These are phyloP conservation scores for Crotalus viridis DNA, from an alignment of 2,113 vertebrate species.

Conservation along the genomic window DNA sequence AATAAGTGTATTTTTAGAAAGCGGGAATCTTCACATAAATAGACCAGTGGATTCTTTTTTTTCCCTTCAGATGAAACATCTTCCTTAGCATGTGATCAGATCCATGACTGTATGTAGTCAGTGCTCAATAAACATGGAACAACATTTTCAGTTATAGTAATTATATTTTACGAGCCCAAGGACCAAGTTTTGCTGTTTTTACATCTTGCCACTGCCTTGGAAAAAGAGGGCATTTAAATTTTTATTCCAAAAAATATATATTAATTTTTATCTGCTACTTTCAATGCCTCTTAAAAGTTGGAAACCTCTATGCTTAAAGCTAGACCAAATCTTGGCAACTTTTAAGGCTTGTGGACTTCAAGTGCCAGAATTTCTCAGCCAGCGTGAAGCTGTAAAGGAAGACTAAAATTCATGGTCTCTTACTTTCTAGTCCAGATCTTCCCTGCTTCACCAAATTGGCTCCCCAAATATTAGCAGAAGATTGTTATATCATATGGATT, in stretches of 20 bases:
- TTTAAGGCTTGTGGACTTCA: neutral
- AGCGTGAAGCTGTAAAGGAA: neutral
- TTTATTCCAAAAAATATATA: neutral
- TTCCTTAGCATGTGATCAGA: neutral
- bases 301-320: neutral
- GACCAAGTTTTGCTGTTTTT: neutral
- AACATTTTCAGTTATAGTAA: neutral
- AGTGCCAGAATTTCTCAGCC: neutral
- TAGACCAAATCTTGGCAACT: neutral
- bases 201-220: neutral
- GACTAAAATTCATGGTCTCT: neutral
- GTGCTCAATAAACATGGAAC: neutral
- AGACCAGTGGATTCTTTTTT: neutral
- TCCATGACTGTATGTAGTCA: neutral
- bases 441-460: neutral
- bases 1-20: neutral
- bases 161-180: neutral
- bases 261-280: neutral
- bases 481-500: neutral
- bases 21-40: neutral
- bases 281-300: neutral
- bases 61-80: neutral
- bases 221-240: neutral
- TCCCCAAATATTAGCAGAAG: neutral
- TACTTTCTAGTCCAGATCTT: neutral